Base-by-base conservation (phyloP, 1,140 invertebrate species). In the Drosophila sechellia region DNA sequence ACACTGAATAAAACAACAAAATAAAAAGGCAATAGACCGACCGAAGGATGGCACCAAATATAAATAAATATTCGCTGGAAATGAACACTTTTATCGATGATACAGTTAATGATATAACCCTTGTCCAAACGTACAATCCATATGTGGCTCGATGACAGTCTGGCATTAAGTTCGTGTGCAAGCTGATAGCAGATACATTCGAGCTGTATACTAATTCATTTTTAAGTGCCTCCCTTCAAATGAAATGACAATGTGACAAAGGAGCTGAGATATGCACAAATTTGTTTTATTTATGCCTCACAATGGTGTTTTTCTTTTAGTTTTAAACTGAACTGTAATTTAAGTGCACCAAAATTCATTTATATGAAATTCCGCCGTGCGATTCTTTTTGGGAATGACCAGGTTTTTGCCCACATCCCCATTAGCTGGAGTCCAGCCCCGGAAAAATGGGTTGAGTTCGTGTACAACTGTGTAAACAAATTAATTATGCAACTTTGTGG, bases 401-500 rank as follows among this genome's bases (percentile, higher is more conserved):
- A 22, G 22, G 35, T 40, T 61, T 70, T 49, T 63, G 48, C 56
- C 63, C 63, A 31, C 77, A 61, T 61, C 78, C 56, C 45, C 63
- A 54, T 79, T 69, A 50, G 46, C 57, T 46, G 48, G 27, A 50
- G 55, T 52, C 15, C 55, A 58, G n/a, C 40, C 39, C 17, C 31
- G 22, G 25, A 25, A 59, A 63, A 48, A 43, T n/a, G 53, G 52
- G 46, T 52, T 73, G 83, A 56, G 85, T 81, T 80, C 63, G 74
- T 85, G 72, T 81, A 90, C 85, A 90, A 90, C 80, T 89, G 85
- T 90, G 85, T 81, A 89, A 79, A 90, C 85, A 89, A 90, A 89
- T 89, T 89, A 89, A 89, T 89, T 89, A 90, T 90, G 85, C 86
- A 89, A 76, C 74, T 69, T 50, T 75, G 59, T 65, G 70, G 72